phyloP scores from a whole-genome alignment of 1,140 invertebrate genomes.

The Drosophila eugracilis region DNA sequence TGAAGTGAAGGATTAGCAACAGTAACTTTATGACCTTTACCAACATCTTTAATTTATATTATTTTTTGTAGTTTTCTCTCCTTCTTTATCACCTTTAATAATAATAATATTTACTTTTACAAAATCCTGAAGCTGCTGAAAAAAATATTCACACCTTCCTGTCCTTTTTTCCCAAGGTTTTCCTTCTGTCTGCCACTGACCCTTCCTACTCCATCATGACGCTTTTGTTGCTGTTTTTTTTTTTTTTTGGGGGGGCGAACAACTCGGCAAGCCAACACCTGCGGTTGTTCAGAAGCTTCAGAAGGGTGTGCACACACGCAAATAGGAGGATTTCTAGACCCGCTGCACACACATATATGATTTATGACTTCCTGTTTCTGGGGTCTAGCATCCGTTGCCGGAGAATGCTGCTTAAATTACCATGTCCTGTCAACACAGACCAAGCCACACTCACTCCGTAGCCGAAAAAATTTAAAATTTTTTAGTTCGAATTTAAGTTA shows the following conservation, averaged over 20 bases:
- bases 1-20: too few relatives aligned
- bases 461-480: slow-evolving; percentile 21
- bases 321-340: slow-evolving; percentile 15
- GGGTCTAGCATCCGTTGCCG: slow-evolving; percentile 26
- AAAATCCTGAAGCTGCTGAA: too few relatives aligned
- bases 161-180: not conserved
- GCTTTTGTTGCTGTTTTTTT: slow-evolving; percentile 34
- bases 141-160: not conserved
- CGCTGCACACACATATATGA: slow-evolving; percentile 54
- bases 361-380: slow-evolving; percentile 70
- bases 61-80: not conserved
- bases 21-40: too few relatives aligned
- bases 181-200: not conserved
- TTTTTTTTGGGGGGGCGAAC: too few relatives aligned
- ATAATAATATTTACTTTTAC: not conserved
- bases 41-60: too few relatives aligned
- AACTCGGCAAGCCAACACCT: slow-evolving; percentile 55
- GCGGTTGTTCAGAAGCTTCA: slow-evolving; percentile 59
- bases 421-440: slow-evolving; percentile 18
- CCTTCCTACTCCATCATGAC: not conserved
- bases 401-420: slow-evolving; percentile 24
- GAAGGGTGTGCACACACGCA: slow-evolving; percentile 12
- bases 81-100: not conserved
- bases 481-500: slow-evolving; percentile 33
- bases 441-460: not conserved